Evolutionary conservation across 2,113 vertebrate genomes (phyloP).

Genomic region (Cervus canadensis): DNA sequence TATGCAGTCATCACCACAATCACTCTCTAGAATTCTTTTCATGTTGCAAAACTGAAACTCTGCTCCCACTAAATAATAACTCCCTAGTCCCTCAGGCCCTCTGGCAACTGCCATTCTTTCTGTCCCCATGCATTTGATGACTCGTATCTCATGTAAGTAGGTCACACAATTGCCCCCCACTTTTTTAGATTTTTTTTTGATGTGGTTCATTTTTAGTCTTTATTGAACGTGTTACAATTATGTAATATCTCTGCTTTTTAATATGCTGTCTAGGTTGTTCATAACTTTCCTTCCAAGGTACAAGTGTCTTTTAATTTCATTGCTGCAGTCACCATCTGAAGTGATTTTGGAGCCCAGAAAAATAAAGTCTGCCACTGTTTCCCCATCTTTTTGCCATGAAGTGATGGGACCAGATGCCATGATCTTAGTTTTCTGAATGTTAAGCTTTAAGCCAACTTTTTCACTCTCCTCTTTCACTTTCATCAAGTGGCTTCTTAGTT

Average conservation of each 20-base stretch:
- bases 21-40: background rate
- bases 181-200: background rate
- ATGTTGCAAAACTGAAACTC: slow-evolving; percentile 10
- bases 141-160: background rate
- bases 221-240: background rate
- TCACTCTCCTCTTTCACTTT: background rate
- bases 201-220: background rate
- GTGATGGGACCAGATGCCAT: background rate
- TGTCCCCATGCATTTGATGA: background rate
- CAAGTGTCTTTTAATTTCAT: background rate
- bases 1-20: background rate
- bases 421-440: background rate
- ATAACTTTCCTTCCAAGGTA: background rate
- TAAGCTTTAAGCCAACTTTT: background rate
- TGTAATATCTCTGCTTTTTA: background rate
- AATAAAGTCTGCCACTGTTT: background rate
- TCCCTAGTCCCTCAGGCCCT: background rate
- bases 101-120: background rate
- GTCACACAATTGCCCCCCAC: background rate
- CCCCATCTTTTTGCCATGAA: background rate
- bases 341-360: background rate
- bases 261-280: background rate
- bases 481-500: background rate
- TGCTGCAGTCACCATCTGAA: background rate
- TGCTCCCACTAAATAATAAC: background rate